Base-by-base conservation (phyloP, 2,888 invertebrate genomes). In the Blastobasis adustella region DNA sequence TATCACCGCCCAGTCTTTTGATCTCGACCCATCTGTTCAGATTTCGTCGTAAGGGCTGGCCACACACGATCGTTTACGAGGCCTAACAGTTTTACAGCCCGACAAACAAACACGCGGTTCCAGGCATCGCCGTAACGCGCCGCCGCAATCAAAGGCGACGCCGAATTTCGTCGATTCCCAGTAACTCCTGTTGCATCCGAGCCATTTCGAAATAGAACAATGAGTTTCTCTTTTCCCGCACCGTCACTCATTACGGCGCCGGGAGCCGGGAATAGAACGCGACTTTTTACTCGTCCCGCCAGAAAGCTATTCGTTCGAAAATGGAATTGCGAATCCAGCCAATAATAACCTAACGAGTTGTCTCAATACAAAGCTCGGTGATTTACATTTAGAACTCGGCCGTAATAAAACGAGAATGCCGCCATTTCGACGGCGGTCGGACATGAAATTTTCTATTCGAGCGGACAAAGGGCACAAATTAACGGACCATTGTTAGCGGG, bases 21-120 rank as follows among this genome's bases (percentile, higher is more conserved):
- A 88, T 87, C 77, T 86, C 77, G 57, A 68, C 69, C 80, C 88
- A 87, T 87, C 88, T 87, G 88, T 79, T 77, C 76, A 69, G 76
- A 81, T 78, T 86, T 88, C 88, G 86, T 80, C 82, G 87, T 88
- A 88, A 88, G 87, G 83, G 82, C 82, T 81, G 87, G 78, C 88
- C 87, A 88, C 88, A 87, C 88, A 85, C 87, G 85, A 79, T 59
- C 78, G 82, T 87, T 86, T 88, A 87, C 86, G 80, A 76, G 77
- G 77, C 80, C 68, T 79, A 80, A 79, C 85, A 76, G 82, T 85
- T 87, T 86, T 82, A 87, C 83, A 79, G 71, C 71, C 73, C 65
- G 73, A 81, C 84, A 88, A 88, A 87, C 86, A 87, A 87, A 87
- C 86, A 88, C 49, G 71, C 76, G 76, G 76, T 87, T 88, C 85